These are phyloP conservation scores for Hydrozoanthus tunicans DNA, from an alignment of 64 coral and sea anemone species.

Conservation along the genomic window DNA sequence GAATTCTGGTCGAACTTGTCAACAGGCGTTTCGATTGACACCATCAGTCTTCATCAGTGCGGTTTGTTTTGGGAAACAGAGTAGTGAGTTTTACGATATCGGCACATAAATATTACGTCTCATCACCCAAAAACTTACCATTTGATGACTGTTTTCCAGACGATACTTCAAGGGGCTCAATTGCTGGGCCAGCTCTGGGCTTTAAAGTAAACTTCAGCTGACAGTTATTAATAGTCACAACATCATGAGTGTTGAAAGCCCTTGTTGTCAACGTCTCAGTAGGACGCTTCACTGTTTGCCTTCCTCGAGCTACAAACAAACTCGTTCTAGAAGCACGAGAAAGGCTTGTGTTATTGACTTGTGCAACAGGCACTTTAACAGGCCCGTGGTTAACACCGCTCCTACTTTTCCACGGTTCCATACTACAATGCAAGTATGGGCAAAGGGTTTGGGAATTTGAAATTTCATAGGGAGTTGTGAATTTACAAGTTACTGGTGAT, in stretches of 20 bases:
- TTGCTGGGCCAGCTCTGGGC: neutral
- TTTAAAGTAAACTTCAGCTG: constrained; percentile 23
- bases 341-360: neutral
- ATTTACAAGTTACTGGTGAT: constrained; percentile 45
- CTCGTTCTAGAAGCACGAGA: constrained; percentile 51
- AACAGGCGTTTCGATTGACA: no score
- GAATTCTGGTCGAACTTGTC: no score
- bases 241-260: constrained; percentile 51
- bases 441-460: neutral
- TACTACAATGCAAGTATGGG: constrained; percentile 19
- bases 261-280: neutral
- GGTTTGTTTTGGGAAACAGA: no score
- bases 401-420: constrained; percentile 29
- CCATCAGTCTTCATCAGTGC: no score
- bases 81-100: neutral
- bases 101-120: neutral
- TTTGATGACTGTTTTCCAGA: neutral
- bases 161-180: neutral
- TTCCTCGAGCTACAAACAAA: constrained; percentile 44
- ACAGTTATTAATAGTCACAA: constrained; percentile 28
- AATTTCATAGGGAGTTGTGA: constrained; percentile 34
- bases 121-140: neutral
- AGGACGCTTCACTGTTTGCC: neutral
- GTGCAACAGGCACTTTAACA: constrained; percentile 5
- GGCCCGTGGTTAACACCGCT: neutral